Base-by-base conservation (phyloP, 2,888 invertebrate species). In the Himalopsyche tibetana region DNA sequence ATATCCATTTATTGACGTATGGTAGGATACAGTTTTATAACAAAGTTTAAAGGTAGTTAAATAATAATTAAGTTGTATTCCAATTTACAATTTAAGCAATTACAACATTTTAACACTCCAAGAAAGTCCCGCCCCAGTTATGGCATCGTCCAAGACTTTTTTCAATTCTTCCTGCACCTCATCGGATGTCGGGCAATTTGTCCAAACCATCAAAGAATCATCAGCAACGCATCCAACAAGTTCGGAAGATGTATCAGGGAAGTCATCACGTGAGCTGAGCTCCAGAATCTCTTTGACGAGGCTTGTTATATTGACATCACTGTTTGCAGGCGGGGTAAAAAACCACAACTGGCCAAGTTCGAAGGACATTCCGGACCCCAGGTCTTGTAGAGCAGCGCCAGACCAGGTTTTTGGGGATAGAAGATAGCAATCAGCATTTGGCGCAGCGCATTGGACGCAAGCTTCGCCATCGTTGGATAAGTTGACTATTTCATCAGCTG, bases 281-380 rank as follows among this genome's bases (percentile, higher is more conserved):
- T 63, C 28, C 63, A 63, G 19, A 28, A 63, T 11, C 19, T 63
- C 63, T 19, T 28, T 63, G 28, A 63, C 63, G 28, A 63, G n/a
- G 63, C 28, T 63, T 19, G n/a, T 63, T 19, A 63, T 19, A 28
- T 63, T 63, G 19, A 63, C 63, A 19, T 63, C 28, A 28, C 11
- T 28, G 8, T 63, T 63, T 19, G 1, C 11, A 4, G 63, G 63
- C 6, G 63, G 63, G 11, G 63, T 63, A 63, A 63, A 63, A 19
- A 63, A 63, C 63, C 63, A 63, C 19, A 63, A 15, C 63, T 63
- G 63, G 28, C 63, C 63, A 6, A 63, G 63, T 63, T 63, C 63
- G 5, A 63, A 63, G 11, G 63, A 63, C 28, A 63, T 63, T 19
- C 63, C 63, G 28, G 63, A 63, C 2, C 19, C 28, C 19, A 63